Evolutionary conservation across 2,113 vertebrate species (phyloP), one percentile per base, ranked within the genome.

Genomic region (Petrocephalus zakoni): DNA sequence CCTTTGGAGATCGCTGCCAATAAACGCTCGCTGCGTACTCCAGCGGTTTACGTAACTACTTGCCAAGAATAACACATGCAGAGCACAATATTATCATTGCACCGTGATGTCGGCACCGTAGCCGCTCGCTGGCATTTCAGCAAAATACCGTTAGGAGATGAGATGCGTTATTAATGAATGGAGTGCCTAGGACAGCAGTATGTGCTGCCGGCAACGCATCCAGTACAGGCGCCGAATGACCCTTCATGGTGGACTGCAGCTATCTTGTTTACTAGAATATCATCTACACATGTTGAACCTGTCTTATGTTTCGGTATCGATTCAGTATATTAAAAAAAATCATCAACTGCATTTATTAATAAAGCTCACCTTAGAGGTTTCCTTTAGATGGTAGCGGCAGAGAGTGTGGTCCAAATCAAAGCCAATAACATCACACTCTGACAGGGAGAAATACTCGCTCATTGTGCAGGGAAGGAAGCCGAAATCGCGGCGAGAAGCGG

Each of bases 361-460:
- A 34, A 5, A 72, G 92, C 96, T 98, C 95, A 98, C 98, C 97
- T 94, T 95, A 89, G 96, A 96, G 93, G 95, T 97, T 94, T 97
- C 96, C 91, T 96, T 94, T 90, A 98, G 94, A 89, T 95, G 94
- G 92, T 98, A 98, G 61, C 97, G 96, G 90, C 97, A 98, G 11
- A 98, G 96, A 89, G 97, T 98, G 93, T 98, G 97, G 94, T 99
- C 97, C 94, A 98, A 94, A 88, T 98, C 97, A 92, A 98, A 98
- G 86, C 97, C 97, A 58, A 98, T 94, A 88, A 96, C 97, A 78
- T 98, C 97, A 90, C 97, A 97, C 84, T 97, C 94, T 13, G 94
- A 93, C 89, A 98, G 92, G 52, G 95, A 97, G 93, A 99, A 98
- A 90, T 92, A 91, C 85, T 94, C 95, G 88, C 95, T 95, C 97